Base-by-base conservation (phyloP, 2,888 invertebrate species). In the Thymelicus sylvestris region DNA sequence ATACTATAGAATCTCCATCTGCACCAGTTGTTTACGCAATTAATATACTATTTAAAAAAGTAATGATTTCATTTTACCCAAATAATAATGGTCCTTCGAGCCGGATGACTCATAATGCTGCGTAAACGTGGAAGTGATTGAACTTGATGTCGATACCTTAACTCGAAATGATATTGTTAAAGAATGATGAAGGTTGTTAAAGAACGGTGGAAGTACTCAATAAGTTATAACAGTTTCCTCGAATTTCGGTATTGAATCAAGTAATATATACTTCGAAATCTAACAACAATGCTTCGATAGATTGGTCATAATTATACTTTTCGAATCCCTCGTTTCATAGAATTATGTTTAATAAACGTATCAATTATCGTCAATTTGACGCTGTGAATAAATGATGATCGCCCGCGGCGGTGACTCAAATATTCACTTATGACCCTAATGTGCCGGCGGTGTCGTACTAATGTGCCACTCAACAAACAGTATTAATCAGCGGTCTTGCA, bases 391-490 rank as follows among this genome's bases (percentile, higher is more conserved):
- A 89, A 81, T 79, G 76, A 91, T 82, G 59, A 72, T 52, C 76
- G 80, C 81, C 85, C 86, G 82, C 80, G 77, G 75, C 76, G 77
- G 78, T 75, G 69, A 73, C 78, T 87, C 84, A 86, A 87, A 87
- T 80, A 86, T 88, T 85, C 76, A 85, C 76, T 72, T 66, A 73
- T 83, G 86, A 83, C 90, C 87, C 81, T 91, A 89, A 91, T 90
- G 76, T 83, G 81, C 77, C 61, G 55, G 66, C 73, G 66, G 77
- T 66, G 78, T 12, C 8, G 10, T 44, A 12, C 4, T 12, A 44
- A 8, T 10, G 44, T 4, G 76, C 74, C 82, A 85, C 82, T 83
- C 83, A 78, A 83, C 84, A 88, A 90, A 91, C 86, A 91, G 78
- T 79, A 86, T 85, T 80, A 81, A 78, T 82, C 83, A 85, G 77